These are phyloP conservation scores for Anabacerthia variegaticeps DNA, from an alignment of 2,797 vertebrate species.

Conservation along the genomic window DNA sequence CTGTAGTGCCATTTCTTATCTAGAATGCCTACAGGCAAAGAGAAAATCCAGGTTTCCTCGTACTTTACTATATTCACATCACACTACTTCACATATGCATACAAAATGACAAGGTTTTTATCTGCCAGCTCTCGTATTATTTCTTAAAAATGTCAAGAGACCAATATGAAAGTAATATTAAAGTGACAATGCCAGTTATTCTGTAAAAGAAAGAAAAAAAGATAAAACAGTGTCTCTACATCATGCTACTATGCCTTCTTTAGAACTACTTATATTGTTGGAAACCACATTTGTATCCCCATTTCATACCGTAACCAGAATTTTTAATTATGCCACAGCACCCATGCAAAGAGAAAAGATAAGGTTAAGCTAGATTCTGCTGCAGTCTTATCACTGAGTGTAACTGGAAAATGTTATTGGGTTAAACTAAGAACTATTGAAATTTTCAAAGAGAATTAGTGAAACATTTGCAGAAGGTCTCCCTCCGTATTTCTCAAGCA, in stretches of 20 bases:
- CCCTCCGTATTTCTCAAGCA: not conserved
- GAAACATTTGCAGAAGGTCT: not conserved
- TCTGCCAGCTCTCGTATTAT: not conserved
- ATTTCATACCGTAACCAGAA: not conserved
- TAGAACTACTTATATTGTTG: not conserved
- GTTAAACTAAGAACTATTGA: not conserved
- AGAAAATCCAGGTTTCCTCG: not conserved
- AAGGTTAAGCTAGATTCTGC: not conserved
- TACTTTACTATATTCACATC: not conserved
- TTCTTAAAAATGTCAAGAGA: not conserved
- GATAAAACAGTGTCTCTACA: not conserved
- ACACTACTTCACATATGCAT: not conserved
- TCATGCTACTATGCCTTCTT: not conserved
- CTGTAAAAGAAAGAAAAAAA: not conserved
- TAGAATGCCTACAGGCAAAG: not conserved
- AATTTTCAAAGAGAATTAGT: not conserved
- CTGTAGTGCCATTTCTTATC: not conserved
- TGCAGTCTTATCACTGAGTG: not conserved
- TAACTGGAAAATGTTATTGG: not conserved
- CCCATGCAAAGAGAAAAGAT: not conserved
- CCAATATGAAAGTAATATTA: not conserved
- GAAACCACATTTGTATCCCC: not conserved
- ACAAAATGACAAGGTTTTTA: not conserved
- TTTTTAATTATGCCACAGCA: not conserved
- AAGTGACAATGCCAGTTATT: not conserved